Evolutionary conservation across 2,797 vertebrate genomes (phyloP), one percentile per base, ranked within the genome.

Genomic region (Odontamblyopus rebecca): DNA sequence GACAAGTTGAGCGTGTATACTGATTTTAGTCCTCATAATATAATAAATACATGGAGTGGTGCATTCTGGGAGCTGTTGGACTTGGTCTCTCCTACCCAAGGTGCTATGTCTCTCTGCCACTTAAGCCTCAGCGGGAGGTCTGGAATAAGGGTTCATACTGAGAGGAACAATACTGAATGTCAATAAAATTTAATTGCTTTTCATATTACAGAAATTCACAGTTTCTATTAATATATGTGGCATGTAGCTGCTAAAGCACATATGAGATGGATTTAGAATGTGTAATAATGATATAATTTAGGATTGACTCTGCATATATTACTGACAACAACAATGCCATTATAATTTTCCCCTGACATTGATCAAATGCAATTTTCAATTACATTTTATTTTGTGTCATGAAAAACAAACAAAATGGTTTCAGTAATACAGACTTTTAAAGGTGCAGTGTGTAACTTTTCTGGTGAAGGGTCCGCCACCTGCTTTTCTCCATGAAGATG

Each of bases 51-150:
- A 71, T 63, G 76, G 63, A 16, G 11, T 75, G 82, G 74, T 76
- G 53, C 73, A 79, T 72, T 72, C 70, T 76, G 51, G 69, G 76
- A 78, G 77, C 77, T 85, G 69, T 70, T 61, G 66, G 75, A 80
- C 67, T 70, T 73, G 72, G 71, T 85, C 73, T 79, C 29, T 50
- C 63, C 67, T 60, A 77, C 76, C 76, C 61, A 77, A 82, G 74
- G 66, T 85, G 71, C 76, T 75, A 76, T 69, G 75, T 84, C 73
- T 80, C 78, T 81, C 56, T 59, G 60, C 61, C 67, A 80, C 75
- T 83, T 75, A 66, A 30, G 63, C 70, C 67, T n/a, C 74, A 79
- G 78, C 66, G 56, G 75, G 77, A 30, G 23, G 68, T 83, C 12
- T 27, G 32, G 67, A 78, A 61, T 77, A 64, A 80, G 72, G 56